Percentiles rank a stretch among this genome's conserved stretches.
phyloP scores from a whole-genome alignment of 2,888 invertebrate genomes.

The Panorpa germanica region DNA sequence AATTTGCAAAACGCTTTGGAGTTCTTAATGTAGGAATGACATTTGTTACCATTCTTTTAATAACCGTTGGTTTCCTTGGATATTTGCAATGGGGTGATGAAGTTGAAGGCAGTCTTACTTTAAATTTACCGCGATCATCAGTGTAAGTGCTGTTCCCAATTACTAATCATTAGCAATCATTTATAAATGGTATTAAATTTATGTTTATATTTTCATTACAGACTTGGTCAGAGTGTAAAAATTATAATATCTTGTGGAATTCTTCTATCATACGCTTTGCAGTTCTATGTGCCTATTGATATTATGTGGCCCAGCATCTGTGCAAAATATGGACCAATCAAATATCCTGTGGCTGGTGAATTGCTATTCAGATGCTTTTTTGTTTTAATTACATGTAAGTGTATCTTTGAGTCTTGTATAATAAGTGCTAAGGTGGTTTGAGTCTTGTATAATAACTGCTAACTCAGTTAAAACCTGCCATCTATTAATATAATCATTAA shows the following conservation, averaged over 20 bases:
- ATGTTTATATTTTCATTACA: no score
- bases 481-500: no score
- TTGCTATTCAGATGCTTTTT: constrained; percentile 47
- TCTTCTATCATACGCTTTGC: constrained; percentile 78
- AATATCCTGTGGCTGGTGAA: constrained; percentile 40
- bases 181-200: constrained; percentile 7
- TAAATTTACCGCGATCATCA: constrained; percentile 52
- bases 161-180: constrained; percentile 9
- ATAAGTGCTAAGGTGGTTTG: no score
- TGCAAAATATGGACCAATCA: constrained; percentile 31
- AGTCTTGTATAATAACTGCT: no score
- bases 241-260: constrained; percentile 73
- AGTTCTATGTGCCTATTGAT: constrained; percentile 86
- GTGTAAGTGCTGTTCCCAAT: constrained; percentile 37
- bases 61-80: constrained; percentile 68
- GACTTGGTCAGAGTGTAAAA: constrained; percentile 65
- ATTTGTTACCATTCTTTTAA: constrained; percentile 57
- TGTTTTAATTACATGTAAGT: constrained; percentile 74
- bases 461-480: no score
- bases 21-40: constrained; percentile 83
- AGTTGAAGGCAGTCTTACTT: constrained; percentile 68
- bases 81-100: constrained; percentile 75
- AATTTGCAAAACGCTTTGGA: constrained; percentile 63
- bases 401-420: constrained; percentile 9
- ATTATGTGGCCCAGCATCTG: constrained; percentile 66